Conservation (phyloP, 2,113 vertebrate species). For the Leptodactylus fuscus region DNA sequence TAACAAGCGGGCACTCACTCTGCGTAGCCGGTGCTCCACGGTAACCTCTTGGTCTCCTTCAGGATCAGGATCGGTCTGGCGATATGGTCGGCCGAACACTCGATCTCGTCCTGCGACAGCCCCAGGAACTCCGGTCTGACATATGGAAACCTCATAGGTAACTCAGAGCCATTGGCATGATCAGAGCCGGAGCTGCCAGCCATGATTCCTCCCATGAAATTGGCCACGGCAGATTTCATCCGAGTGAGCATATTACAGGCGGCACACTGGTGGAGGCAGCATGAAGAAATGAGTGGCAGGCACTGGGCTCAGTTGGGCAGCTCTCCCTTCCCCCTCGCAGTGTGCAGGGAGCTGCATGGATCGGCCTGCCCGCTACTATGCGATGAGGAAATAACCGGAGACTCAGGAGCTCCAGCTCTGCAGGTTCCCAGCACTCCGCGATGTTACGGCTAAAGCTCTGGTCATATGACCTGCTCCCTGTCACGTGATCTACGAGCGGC, state of each 20-base stretch:
- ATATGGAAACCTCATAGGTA: constrained; percentile 88
- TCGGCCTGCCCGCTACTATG: background rate
- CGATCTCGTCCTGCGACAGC: constrained; percentile 89
- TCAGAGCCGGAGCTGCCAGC: constrained; percentile 81
- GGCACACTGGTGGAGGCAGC: constrained; percentile 58
- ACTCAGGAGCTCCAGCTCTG: background rate
- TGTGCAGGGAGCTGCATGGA: constrained; percentile 33
- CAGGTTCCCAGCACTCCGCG: background rate
- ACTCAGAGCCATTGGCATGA: constrained; percentile 77
- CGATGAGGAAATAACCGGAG: background rate
- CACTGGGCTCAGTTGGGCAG: constrained; percentile 18
- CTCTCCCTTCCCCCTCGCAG: too few relatives aligned
- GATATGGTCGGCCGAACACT: constrained; percentile 92
- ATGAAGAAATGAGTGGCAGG: constrained; percentile 24
- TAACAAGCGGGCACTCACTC: constrained; percentile 83
- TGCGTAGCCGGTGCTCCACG: constrained; percentile 94
- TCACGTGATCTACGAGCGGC: constrained; percentile 16
- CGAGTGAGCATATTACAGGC: constrained; percentile 87
- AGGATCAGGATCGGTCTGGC: constrained; percentile 90
- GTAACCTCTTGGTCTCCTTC: constrained; percentile 87
- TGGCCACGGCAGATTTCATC: constrained; percentile 91
- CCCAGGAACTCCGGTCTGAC: constrained; percentile 90
- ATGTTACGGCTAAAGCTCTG: constrained; percentile 7
- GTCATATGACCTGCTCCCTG: constrained; percentile 43
- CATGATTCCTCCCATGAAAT: constrained; percentile 93